Percentiles rank a stretch among this genome's conserved stretches.
Evolutionary conservation across 2,797 vertebrate species (phyloP).

Genomic region (Siniperca obscura): DNA sequence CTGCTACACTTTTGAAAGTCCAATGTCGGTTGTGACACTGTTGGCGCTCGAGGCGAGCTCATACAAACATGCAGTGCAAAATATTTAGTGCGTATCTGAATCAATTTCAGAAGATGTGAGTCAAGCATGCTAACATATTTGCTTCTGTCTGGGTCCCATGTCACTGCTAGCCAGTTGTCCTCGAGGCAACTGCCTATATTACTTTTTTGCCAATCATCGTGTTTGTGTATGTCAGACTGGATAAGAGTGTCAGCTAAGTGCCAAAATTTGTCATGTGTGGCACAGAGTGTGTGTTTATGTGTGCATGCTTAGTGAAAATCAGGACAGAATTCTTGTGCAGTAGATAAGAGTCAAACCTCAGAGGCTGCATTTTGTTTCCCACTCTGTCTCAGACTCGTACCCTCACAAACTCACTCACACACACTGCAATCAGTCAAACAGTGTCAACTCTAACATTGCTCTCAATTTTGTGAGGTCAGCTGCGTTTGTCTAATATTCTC

Average conservation of each 20-base stretch:
- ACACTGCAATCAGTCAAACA: conserved; percentile 62
- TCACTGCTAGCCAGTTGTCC: conserved; percentile 32
- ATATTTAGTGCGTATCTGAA: conserved; percentile 56
- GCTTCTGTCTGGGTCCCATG: conserved; percentile 31
- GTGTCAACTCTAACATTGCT: conserved; percentile 48
- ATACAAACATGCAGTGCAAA: conserved; percentile 40
- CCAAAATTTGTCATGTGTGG: conserved; percentile 10
- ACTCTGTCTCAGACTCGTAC: not conserved
- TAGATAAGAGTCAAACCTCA: conserved; percentile 20
- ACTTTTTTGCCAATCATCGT: conserved; percentile 32
- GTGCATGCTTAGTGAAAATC: not conserved
- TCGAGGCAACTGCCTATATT: conserved; percentile 41
- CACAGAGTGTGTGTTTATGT: conserved; percentile 8
- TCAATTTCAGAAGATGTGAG: conserved; percentile 62
- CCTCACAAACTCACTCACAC: conserved; percentile 8
- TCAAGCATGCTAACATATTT: conserved; percentile 58
- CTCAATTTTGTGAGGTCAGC: conserved; percentile 51
- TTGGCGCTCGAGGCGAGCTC: conserved; percentile 27
- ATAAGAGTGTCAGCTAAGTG: conserved; percentile 23
- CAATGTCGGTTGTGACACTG: conserved; percentile 2
- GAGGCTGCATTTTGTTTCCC: conserved; percentile 25
- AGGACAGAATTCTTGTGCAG: conserved; percentile 2
- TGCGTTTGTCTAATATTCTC: conserved; percentile 55
- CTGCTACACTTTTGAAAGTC: conserved; percentile 13
- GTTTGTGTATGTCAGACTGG: conserved; percentile 34